Conservation (phyloP, 2,113 vertebrate species). For the Pituophis catenifer region DNA sequence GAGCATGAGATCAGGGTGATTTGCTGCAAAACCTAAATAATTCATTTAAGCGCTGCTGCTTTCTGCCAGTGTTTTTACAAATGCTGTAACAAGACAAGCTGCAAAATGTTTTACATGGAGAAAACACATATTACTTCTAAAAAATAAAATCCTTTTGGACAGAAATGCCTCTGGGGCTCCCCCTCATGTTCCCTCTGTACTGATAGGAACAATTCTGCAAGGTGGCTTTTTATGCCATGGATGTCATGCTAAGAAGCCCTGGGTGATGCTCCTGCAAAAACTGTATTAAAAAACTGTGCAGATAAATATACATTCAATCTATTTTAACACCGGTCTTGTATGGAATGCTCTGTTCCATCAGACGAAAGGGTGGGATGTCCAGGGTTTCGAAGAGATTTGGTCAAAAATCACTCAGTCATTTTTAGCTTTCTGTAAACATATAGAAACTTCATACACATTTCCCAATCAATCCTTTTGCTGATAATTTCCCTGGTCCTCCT, state of each 20-base stretch:
- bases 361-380: background rate
- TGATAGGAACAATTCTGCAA: background rate
- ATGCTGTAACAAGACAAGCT: conserved; percentile 87
- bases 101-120: conserved; percentile 76
- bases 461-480: background rate
- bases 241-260: background rate
- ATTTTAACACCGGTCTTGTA: background rate
- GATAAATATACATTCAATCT: background rate
- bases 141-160: conserved; percentile 38
- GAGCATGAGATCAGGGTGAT: conserved; percentile 74
- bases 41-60: conserved; percentile 85
- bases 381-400: background rate
- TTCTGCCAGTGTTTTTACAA: conserved; percentile 88
- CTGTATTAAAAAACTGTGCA: background rate
- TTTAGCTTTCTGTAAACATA: background rate
- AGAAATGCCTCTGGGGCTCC: conserved; percentile 9
- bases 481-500: background rate
- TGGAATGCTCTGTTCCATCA: background rate
- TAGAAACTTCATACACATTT: background rate
- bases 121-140: conserved; percentile 54
- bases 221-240: background rate
- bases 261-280: background rate
- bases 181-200: background rate
- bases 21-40: conserved; percentile 86
- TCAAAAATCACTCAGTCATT: background rate